These are phyloP conservation scores for Danio jaintianensis DNA, from an alignment of 2,797 vertebrate genomes.

Conservation along the genomic window DNA sequence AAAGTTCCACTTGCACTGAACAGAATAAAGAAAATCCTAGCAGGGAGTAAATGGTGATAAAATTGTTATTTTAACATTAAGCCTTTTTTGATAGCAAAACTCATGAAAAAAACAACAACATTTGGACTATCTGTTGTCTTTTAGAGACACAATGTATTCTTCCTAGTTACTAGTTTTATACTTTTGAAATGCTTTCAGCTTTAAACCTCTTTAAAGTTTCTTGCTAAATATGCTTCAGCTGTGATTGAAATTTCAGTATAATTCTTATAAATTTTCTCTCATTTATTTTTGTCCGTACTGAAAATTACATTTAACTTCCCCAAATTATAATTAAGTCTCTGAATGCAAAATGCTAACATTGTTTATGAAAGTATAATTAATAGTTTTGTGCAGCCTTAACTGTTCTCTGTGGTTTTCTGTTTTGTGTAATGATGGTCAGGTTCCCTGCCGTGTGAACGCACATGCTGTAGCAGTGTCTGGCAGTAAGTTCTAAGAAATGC, in stretches of 20 bases:
- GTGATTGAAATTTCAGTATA: not conserved
- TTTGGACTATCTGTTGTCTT: not conserved
- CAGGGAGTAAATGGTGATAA: not conserved
- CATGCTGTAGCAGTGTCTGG: not conserved
- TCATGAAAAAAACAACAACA: not conserved
- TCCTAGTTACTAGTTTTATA: not conserved
- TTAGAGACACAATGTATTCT: not conserved
- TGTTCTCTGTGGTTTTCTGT: not conserved
- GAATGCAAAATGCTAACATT: not conserved
- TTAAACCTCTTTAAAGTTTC: not conserved
- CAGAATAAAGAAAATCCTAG: not conserved
- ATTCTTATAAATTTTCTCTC: not conserved
- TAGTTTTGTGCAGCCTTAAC: not conserved
- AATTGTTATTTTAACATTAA: not conserved
- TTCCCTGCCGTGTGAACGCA: not conserved
- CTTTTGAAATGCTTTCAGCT: not conserved
- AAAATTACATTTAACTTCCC: not conserved
- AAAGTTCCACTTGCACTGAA: not conserved
- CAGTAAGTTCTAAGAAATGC: not conserved
- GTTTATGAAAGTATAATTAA: not conserved
- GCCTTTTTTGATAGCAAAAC: no score
- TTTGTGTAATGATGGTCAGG: slow-evolving; percentile 2
- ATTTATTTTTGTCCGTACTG: not conserved
- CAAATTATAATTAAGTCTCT: not conserved
- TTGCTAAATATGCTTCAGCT: not conserved